Evolutionary conservation across 2,888 invertebrate genomes (phyloP).

Genomic region (Steinernema carpocapsae): DNA sequence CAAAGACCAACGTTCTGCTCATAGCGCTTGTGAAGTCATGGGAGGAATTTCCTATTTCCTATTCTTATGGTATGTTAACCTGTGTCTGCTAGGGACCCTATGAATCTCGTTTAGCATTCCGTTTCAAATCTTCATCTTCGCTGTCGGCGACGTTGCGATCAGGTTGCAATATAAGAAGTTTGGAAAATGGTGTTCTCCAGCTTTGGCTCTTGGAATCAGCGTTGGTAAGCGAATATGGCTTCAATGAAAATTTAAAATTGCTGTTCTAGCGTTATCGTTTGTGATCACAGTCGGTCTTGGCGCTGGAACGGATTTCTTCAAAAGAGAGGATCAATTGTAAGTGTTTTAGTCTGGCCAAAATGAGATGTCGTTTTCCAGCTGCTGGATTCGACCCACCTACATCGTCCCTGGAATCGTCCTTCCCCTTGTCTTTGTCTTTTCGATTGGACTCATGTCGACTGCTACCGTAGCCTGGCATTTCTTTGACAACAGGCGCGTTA

Average conservation of each 20-base stretch:
- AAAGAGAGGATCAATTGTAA: conserved; percentile 4
- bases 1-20: not conserved
- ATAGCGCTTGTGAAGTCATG: not conserved
- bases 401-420: conserved; percentile 14
- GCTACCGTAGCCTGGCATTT: not conserved
- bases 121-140: conserved; percentile 20
- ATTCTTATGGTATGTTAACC: not conserved
- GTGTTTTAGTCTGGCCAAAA: not conserved
- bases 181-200: not conserved
- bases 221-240: not conserved
- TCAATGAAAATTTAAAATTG: not conserved
- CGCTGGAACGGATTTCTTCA: conserved; percentile 5
- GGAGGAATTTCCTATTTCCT: conserved; percentile 16
- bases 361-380: not conserved
- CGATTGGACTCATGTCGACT: not conserved
- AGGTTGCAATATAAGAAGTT: not conserved
- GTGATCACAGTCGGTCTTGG: conserved; percentile 1
- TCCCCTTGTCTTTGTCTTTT: not conserved
- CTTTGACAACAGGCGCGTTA: not conserved
- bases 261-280: not conserved
- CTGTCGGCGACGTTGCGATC: conserved; percentile 9
- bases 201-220: not conserved
- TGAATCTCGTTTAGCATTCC: too few species aligned
- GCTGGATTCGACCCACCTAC: conserved; percentile 15
- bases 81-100: too few species aligned